Evolutionary conservation across 2,888 invertebrate species (phyloP).

Genomic region (Rhagonycha lutea): DNA sequence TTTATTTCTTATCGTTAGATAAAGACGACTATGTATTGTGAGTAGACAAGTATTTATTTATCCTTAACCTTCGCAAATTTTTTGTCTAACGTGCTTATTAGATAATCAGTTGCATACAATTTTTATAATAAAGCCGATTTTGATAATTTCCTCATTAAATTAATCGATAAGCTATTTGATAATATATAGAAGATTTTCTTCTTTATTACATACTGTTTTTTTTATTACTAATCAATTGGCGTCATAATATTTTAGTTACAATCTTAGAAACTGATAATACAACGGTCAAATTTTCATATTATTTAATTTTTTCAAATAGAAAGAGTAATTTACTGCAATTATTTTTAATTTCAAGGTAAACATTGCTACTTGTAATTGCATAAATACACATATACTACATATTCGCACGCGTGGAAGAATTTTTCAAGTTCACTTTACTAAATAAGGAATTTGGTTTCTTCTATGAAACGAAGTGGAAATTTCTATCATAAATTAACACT

Average conservation of each 20-base stretch:
- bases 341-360: neutral
- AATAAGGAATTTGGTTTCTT: no score
- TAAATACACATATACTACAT: neutral
- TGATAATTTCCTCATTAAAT: neutral
- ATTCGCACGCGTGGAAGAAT: no score
- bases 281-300: neutral
- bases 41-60: neutral
- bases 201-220: no score
- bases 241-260: neutral
- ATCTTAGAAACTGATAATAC: neutral
- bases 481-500: neutral
- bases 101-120: neutral
- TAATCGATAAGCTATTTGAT: neutral
- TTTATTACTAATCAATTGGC: neutral
- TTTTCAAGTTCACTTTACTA: no score
- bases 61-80: neutral
- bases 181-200: neutral
- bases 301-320: neutral
- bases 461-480: neutral
- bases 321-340: neutral
- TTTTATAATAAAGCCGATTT: neutral
- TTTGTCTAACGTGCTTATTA: neutral
- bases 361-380: neutral
- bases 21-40: neutral
- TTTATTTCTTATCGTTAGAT: neutral